Conservation (phyloP, 1,140 invertebrate genomes). For the Leptonema lineaticorne region DNA sequence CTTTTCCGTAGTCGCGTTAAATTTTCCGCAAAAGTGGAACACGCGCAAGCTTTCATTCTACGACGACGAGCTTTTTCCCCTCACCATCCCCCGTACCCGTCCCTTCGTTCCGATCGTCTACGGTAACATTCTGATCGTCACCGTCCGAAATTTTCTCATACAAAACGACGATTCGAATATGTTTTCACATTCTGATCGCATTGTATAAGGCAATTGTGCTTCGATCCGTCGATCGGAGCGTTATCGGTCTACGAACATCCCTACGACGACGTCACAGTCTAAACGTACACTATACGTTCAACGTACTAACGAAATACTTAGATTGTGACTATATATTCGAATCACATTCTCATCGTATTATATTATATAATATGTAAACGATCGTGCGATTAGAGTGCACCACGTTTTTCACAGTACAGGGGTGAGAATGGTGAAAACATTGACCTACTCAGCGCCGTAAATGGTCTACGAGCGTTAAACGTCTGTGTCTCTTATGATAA, state of each 20-base stretch:
- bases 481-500: conserved; percentile 1
- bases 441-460: conserved; percentile 14
- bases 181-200: neutral
- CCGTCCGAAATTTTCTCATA: neutral
- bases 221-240: neutral
- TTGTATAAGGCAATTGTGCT: neutral
- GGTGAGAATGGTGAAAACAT: conserved; percentile 14
- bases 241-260: neutral
- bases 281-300: neutral
- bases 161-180: neutral
- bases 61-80: conserved; percentile 5
- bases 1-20: neutral
- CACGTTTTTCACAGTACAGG: neutral
- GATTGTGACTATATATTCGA: neutral
- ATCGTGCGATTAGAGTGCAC: neutral
- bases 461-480: neutral
- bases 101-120: too few relatives aligned
- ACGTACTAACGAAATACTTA: neutral
- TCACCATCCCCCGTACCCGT: too few relatives aligned
- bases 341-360: neutral
- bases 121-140: neutral
- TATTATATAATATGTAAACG: neutral
- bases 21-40: neutral
- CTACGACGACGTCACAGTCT: neutral
- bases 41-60: neutral